Evolutionary conservation across 2,797 vertebrate species (phyloP), one percentile per base, ranked within the genome.

Genomic region (Acrossocheilus wenchowensis): DNA sequence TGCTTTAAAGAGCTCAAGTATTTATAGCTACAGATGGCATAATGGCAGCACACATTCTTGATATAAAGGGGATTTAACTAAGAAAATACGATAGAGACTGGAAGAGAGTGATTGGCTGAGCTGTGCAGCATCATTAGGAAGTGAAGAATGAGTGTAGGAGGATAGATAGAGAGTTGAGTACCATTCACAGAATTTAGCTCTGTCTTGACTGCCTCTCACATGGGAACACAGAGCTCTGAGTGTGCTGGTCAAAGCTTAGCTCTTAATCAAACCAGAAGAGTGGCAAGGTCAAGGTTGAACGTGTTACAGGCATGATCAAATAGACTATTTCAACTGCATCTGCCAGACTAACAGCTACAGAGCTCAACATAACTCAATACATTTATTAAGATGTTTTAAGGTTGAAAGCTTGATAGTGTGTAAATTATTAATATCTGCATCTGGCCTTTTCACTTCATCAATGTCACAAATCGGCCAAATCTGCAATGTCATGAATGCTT

Each of bases 121-220:
- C 43, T 86, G n/a, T 62, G 43, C 39, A 87, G 87, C 86, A 88
- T 54, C 75, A 83, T 85, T 82, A 87, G 81, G 82, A 86, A 84
- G 52, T 80, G 73, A 69, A 81, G 78, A 30, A 79, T 83, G 81
- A 80, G 43, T 7, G 68, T 45, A 54, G 83, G 26, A 62, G 30
- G 48, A 41, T 54, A 41, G 77, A 36, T 34, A 26, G 30, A 45
- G 79, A 26, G 78, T 5, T 23, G 72, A 75, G 68, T 41, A 19
- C 23, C 62, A 72, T 84, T 85, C 79, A 77, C 84, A 72, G 48
- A 85, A 77, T 72, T 71, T 23, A 78, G 39, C 81, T 87, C 78
- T 36, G 66, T 60, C 72, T 77, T 88, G 79, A 34, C 82, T 78
- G 68, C 54, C 36, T 79, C 78, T 88, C 60, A 74, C 79, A 52